Evolutionary conservation across 2,888 invertebrate species (phyloP), one percentile per base, ranked within the genome.

Genomic region (Lasioglossum villosulum): DNA sequence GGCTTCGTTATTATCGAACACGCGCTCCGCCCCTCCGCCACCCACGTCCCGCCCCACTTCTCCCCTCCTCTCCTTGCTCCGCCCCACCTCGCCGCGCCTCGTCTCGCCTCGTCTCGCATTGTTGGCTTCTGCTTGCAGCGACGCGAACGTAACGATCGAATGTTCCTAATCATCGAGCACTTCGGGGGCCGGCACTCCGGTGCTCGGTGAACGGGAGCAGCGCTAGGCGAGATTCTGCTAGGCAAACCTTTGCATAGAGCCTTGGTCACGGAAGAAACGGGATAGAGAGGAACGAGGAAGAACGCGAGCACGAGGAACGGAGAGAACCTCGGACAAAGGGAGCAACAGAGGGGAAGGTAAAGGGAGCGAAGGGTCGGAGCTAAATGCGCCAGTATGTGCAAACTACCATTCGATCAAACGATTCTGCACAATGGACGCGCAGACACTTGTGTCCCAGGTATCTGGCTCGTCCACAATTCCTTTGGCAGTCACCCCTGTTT

Each of bases 361-460:
- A 72, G 81, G 82, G 23, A 74, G 77, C 71, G 27, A 75, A 77
- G 77, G 42, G 39, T 78, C 37, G 74, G 75, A 48, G 75, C 74
- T 83, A 85, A 83, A 86, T 83, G 88, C 78, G 78, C 45, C 45
- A 79, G 87, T 84, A 83, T 82, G 87, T 74, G 84, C 82, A 82
- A 84, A 87, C 85, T 82, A 71, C 76, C 85, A 87, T 85, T 82
- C 88, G 71, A 87, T 85, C 88, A 85, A 87, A 88, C 88, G 82
- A 83, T 88, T 87, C 84, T 79, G 84, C 83, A 90, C 88, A 88
- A 88, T 90, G 81, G 86, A 83, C 86, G 79, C 82, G 77, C 83
- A 82, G 87, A 86, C 85, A 82, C 86, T 89, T 85, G 89, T 89
- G 89, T 89, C 78, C 89, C 45, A 72, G 83, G 81, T 72, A 78